A percentile compares a stretch with the other conserved stretches of the same genome.
phyloP scores from a whole-genome alignment of 2,888 invertebrate genomes.

The Campoletis raptor region DNA sequence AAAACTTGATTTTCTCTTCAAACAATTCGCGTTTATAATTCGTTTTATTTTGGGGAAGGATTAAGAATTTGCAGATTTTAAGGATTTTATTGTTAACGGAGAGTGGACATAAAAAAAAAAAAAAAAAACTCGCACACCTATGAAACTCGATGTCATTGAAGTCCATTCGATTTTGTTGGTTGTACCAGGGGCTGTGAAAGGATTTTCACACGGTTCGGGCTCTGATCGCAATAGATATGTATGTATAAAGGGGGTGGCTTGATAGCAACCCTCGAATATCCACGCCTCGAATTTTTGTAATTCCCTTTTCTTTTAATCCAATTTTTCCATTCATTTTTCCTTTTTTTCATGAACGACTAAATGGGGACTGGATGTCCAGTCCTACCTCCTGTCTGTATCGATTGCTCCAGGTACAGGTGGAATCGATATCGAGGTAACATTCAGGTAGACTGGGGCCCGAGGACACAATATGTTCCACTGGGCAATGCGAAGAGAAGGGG shows the following conservation, averaged over 20 bases:
- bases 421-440: constrained; percentile 5
- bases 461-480: constrained; percentile 15
- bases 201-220: neutral
- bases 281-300: neutral
- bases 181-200: neutral
- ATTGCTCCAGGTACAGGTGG: neutral
- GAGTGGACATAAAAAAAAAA: neutral
- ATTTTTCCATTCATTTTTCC: constrained; percentile 48
- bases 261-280: neutral
- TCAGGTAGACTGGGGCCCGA: constrained; percentile 1
- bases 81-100: constrained; percentile 8
- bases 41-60: neutral
- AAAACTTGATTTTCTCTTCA: neutral
- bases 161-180: constrained; percentile 10
- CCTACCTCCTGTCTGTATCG: neutral
- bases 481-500: neutral
- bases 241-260: neutral
- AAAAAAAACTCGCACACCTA: neutral
- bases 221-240: neutral
- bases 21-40: neutral
- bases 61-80: neutral
- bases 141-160: neutral
- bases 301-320: constrained; percentile 42
- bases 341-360: neutral
- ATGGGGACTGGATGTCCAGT: constrained; percentile 1